phyloP scores from a whole-genome alignment of 2,888 invertebrate genomes.

The Drosophila pegasa region DNA sequence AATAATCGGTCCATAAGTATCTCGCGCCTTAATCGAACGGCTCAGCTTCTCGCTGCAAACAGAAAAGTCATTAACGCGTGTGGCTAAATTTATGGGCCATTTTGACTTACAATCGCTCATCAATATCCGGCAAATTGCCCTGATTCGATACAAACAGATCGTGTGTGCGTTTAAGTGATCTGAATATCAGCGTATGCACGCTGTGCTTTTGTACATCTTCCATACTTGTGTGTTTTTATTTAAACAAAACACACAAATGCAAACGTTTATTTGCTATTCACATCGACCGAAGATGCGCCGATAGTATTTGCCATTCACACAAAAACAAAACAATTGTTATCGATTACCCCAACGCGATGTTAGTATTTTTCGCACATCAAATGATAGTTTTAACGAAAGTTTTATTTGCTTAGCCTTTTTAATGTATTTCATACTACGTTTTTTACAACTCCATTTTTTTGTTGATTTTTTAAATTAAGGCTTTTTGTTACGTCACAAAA shows the following conservation, averaged over 20 bases:
- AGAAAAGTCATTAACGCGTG: neutral
- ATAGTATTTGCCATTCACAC: constrained; percentile 1
- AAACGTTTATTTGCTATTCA: constrained; percentile 40
- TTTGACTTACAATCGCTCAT: constrained; percentile 90
- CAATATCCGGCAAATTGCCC: constrained; percentile 92
- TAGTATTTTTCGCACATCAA: constrained; percentile 4
- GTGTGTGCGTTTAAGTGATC: constrained; percentile 98
- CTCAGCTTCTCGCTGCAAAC: constrained; percentile 89
- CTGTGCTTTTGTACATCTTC: constrained; percentile 98
- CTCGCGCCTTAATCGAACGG: constrained; percentile 91
- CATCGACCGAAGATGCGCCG: neutral
- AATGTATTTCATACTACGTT: no score
- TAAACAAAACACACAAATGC: constrained; percentile 12
- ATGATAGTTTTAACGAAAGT: neutral
- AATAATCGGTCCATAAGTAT: constrained; percentile 94
- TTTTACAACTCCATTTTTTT: neutral
- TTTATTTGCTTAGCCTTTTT: neutral
- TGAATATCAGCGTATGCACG: constrained; percentile 97
- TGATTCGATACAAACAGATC: constrained; percentile 98
- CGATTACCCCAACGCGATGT: neutral
- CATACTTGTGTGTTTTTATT: constrained; percentile 77
- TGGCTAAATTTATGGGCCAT: neutral
- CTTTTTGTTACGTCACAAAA: constrained; percentile 16
- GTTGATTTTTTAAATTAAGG: neutral
- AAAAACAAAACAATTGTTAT: neutral